Percentiles rank a stretch among this genome's conserved stretches.
Conservation (phyloP, 2,888 invertebrate species). For the Geophilus truncorum region DNA sequence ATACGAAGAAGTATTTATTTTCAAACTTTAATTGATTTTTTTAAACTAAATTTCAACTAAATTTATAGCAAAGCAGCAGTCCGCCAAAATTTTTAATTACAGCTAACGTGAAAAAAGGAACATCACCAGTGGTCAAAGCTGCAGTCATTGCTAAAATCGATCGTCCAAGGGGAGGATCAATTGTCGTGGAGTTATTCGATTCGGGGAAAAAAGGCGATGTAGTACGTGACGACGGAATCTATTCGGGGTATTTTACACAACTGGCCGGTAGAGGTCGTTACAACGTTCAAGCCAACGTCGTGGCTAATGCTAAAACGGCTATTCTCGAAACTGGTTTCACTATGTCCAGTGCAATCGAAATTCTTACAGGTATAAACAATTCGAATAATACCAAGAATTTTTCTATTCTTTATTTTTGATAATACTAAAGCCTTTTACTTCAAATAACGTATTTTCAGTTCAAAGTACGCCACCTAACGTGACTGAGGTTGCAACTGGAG, state of each 20-base stretch:
- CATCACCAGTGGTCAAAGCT: conserved; percentile 43
- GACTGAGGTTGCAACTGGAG: not conserved
- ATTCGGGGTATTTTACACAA: not conserved
- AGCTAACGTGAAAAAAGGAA: conserved; percentile 43
- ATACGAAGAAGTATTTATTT: not conserved
- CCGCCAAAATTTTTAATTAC: conserved; percentile 38
- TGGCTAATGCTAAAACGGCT: not conserved
- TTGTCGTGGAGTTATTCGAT: conserved; percentile 39
- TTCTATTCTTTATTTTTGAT: too few relatives aligned
- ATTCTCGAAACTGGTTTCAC: conserved; percentile 5
- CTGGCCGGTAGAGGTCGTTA: not conserved
- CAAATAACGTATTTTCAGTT: too few relatives aligned
- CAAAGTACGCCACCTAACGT: not conserved
- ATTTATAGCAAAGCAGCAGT: not conserved
- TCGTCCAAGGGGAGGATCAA: conserved; percentile 35
- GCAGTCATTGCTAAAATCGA: conserved; percentile 43
- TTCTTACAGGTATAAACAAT: not conserved
- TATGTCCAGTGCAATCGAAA: not conserved
- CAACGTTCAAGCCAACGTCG: not conserved
- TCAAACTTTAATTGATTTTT: not conserved
- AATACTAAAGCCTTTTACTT: too few relatives aligned
- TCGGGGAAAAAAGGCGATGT: conserved; percentile 39
- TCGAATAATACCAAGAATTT: too few relatives aligned
- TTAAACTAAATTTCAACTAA: not conserved
- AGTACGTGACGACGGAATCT: conserved; percentile 19